Percentiles rank a stretch among this genome's conserved stretches.
Conservation (phyloP, 2,888 invertebrate genomes). For the Actias luna region DNA sequence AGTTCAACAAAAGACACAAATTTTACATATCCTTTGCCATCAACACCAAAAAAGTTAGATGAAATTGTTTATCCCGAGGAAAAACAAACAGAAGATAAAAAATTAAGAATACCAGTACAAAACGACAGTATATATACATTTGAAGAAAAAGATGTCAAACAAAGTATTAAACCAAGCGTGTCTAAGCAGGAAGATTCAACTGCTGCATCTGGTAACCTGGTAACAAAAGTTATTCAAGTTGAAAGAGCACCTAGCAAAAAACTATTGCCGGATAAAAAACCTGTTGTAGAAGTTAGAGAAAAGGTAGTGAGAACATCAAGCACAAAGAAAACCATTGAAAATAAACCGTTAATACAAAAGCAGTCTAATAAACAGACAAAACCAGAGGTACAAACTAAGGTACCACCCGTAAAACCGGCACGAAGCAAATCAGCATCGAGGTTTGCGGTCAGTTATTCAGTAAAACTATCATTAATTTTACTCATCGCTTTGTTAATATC, state of each 20-base stretch:
- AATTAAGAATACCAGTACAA: constrained; percentile 50
- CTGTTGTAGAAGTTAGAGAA: constrained; percentile 67
- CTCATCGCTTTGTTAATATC: constrained; percentile 69
- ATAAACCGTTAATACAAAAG: constrained; percentile 53
- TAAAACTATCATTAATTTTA: constrained; percentile 64
- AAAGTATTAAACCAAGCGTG: constrained; percentile 34
- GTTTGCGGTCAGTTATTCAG: constrained; percentile 76
- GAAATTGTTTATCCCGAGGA: constrained; percentile 63
- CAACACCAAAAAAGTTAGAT: constrained; percentile 65
- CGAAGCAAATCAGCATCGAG: constrained; percentile 76
- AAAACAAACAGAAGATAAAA: constrained; percentile 43
- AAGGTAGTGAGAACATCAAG: constrained; percentile 74
- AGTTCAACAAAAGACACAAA: constrained; percentile 61
- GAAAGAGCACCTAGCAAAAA: constrained; percentile 74
- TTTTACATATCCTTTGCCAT: constrained; percentile 53
- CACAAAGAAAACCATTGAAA: constrained; percentile 55
- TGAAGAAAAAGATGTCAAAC: constrained; percentile 57
- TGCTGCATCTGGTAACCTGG: constrained; percentile 55
- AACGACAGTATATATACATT: constrained; percentile 58
- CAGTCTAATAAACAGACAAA: constrained; percentile 43
- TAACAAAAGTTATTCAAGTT: constrained; percentile 72
- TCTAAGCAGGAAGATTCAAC: constrained; percentile 48
- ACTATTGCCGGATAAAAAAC: constrained; percentile 59
- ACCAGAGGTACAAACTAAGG: constrained; percentile 58
- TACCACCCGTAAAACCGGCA: constrained; percentile 74